phyloP scores from a whole-genome alignment of 2,797 vertebrate species.

The Emydoidea blandingii region DNA sequence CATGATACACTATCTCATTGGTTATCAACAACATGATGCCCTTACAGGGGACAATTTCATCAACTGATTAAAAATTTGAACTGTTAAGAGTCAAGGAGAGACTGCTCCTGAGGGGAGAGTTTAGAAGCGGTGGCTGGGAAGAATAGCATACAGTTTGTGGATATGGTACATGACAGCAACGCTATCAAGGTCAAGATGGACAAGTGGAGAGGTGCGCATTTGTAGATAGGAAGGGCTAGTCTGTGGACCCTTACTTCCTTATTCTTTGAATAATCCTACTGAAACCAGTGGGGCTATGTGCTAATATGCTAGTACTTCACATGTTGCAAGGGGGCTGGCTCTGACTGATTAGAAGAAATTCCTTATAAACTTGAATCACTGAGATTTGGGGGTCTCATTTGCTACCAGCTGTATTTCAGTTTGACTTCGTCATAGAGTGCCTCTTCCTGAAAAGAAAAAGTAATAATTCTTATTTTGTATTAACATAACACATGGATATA shows the following conservation, averaged over 20 bases:
- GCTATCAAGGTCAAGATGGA: neutral
- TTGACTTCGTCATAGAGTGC: neutral
- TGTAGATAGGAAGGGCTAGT: neutral
- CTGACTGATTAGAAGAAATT: neutral
- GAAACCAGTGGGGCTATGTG: neutral
- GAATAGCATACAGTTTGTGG: neutral
- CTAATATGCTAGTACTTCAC: neutral
- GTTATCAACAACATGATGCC: neutral
- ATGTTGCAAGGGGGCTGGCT: neutral
- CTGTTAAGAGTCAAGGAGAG: neutral
- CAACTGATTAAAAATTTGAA: neutral
- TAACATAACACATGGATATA: neutral
- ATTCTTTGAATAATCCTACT: neutral
- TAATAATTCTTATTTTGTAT: neutral
- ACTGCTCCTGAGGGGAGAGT: neutral
- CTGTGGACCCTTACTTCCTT: neutral
- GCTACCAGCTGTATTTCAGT: neutral
- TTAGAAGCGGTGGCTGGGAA: neutral
- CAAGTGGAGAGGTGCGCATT: fast-evolving
- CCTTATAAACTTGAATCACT: neutral
- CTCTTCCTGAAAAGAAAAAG: neutral
- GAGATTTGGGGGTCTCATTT: neutral
- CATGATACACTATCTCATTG: neutral
- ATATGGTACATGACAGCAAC: neutral
- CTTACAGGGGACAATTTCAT: neutral